phyloP scores from a whole-genome alignment of 2,797 vertebrate species.

The Gallinago stenura region DNA sequence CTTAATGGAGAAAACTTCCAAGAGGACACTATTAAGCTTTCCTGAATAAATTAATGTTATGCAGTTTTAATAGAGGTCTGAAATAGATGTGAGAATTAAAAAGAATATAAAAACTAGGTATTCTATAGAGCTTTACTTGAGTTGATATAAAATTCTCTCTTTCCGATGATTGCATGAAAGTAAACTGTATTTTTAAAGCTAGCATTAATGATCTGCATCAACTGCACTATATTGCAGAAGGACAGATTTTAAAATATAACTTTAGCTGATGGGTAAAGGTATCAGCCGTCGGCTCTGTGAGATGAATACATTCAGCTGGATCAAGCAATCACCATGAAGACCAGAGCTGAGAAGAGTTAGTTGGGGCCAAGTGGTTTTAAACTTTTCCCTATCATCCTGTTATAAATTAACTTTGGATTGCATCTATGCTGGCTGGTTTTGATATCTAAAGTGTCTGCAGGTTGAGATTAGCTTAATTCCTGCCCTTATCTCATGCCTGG shows the following conservation, averaged over 20 bases:
- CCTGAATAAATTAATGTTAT: slow-evolving; percentile 23
- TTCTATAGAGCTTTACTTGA: background rate
- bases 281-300: background rate
- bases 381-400: background rate
- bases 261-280: background rate
- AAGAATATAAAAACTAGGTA: background rate
- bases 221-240: background rate
- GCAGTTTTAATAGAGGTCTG: slow-evolving; percentile 20
- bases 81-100: slow-evolving; percentile 18
- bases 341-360: background rate
- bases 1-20: slow-evolving; percentile 22
- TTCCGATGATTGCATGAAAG: background rate
- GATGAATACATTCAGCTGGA: background rate
- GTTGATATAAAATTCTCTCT: background rate
- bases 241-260: background rate
- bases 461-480: background rate
- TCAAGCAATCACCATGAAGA: background rate
- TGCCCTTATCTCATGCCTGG: background rate
- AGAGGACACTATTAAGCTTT: slow-evolving; percentile 19
- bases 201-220: background rate
- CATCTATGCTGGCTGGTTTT: background rate
- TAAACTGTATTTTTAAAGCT: background rate
- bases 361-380: background rate
- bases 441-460: background rate
- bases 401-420: background rate